Base-by-base conservation (phyloP, 2,113 vertebrate genomes). In the Tapirus terrestris region DNA sequence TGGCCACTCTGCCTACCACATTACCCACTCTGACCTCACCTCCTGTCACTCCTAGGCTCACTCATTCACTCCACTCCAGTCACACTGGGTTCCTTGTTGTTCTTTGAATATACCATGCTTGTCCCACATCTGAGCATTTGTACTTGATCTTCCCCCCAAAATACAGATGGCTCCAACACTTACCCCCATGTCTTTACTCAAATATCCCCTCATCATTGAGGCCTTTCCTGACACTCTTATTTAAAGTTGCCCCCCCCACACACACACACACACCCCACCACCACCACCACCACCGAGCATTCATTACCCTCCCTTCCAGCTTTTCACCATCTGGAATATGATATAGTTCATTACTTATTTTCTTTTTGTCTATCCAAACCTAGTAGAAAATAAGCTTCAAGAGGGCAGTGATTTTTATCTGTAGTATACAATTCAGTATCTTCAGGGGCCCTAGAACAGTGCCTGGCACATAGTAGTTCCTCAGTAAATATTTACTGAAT, bases 321-420 rank as follows among this genome's bases (percentile, higher is more conserved):
- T 67, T 95, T 58, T 65, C 25, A 76, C 25, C 23, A 45, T 70
- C 27, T 96, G 58, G 2, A 48, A 39, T 87, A 67, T 65, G 14
- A 75, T 83, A 31, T 16, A 86, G 8, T 45, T 77, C 77, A 83
- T 7, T 91, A 1, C 79, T 82, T 73, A 27, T 77, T 79, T 93
- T 90, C 13, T 68, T 70, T 45, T 20, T 75, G 16, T 91, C 11
- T 67, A 61, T 48, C 14, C 39, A 65, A 65, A 45, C 2, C 4
- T 36, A 36, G 27, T 95, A 81, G 25, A 91, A 95, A 97, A 70
- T 58, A 93, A 84, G 25, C 58, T 36, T 56, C 21, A 76, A 63
- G 21, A 89, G 2, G 45, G 21, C 60, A 93, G 10, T 85, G 13
- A n/a, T 43, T 51, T 72, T 73, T 82, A 82, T 81, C 48, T 89